Base-by-base conservation (phyloP, 2,888 invertebrate species). In the Hyppa rectilinea region DNA sequence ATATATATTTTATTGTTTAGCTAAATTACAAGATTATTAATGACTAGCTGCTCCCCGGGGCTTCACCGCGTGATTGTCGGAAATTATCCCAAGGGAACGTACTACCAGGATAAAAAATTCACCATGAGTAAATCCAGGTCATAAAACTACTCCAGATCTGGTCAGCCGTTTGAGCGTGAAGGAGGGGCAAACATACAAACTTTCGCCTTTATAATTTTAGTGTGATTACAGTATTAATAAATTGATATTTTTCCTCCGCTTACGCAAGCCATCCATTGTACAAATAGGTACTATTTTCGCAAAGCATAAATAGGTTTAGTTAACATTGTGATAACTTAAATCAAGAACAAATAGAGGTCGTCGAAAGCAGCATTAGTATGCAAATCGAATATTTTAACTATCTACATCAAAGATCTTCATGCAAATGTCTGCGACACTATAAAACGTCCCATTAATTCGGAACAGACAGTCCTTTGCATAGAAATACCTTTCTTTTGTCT, bases 401-500 rank as follows among this genome's bases (percentile, higher is more conserved):
- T 83, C 75, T 64, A 58, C 52, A 58, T 75, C 53, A 55, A 75
- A 78, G 70, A 81, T 83, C 70, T 71, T 49, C 59, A 77, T 76
- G 64, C 55, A 76, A 82, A 83, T 73, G 73, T 68, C 63, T 69
- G 67, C 63, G 67, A 72, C 69, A 75, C 77, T 71, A 82, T 81
- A 81, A 85, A 83, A 81, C 70, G 79, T 59, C 17, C 64, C 75
- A 82, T 79, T 85, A 69, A 71, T 72, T 85, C 76, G 55, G 26
- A 64, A 61, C 70, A 72, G 75, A 75, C 70, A 68, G 63, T 81
- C 69, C 75, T 86, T 85, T 77, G 78, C 81, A 84, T 86, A 78
- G 68, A 82, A 85, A 86, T 83, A 76, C 71, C 68, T 81, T 81
- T 79, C 84, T 80, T 72, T 84, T 82, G 75, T 84, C 78, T 84